phyloP scores from a whole-genome alignment of 1,140 invertebrate species.

The Dolichoris vasculosae region DNA sequence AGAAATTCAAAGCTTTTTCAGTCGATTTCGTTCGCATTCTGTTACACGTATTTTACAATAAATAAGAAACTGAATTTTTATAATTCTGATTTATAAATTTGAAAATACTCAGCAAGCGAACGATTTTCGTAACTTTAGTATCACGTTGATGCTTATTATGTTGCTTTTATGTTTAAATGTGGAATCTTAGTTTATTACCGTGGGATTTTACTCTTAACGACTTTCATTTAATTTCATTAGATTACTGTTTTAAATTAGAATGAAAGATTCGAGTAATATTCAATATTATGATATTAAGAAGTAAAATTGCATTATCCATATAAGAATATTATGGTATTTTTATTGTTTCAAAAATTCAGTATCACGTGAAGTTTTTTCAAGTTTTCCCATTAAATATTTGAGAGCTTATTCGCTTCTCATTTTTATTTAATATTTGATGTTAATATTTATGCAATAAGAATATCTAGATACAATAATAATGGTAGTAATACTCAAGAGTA shows the following conservation, averaged over 20 bases:
- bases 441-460: background rate
- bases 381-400: background rate
- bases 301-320: background rate
- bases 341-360: background rate
- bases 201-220: constrained; percentile 1
- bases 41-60: background rate
- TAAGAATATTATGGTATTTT: background rate
- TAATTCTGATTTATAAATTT: background rate
- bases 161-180: background rate
- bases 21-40: no score
- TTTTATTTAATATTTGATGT: background rate
- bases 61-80: background rate
- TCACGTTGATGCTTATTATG: background rate
- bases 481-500: background rate
- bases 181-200: background rate
- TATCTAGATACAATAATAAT: background rate
- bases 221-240: constrained; percentile 8
- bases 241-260: background rate
- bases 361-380: background rate
- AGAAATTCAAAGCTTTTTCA: background rate
- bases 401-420: background rate
- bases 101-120: background rate
- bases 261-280: background rate
- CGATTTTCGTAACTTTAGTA: constrained; percentile 3
- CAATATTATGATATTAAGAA: background rate